Base-by-base conservation (phyloP, 2,797 vertebrate genomes). In the Gymnothorax javanicus region DNA sequence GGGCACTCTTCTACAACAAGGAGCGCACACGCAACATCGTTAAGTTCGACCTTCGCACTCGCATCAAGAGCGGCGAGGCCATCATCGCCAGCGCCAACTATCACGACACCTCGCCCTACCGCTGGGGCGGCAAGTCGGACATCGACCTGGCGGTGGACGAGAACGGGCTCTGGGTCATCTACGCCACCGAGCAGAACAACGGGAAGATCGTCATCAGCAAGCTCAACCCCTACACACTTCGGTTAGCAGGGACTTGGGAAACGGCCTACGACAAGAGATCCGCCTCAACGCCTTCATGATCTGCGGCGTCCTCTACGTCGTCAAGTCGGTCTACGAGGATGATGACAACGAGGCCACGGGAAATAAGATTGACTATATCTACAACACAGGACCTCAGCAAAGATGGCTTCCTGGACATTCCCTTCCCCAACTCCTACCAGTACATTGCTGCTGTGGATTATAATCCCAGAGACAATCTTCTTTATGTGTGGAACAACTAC, bases 401-500 rank as follows among this genome's bases (percentile, higher is more conserved):
- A 92, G 98, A 99, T 27, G 98, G 97, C 57, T 95, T 96, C 93
- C 97, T 99, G 92, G 98, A 99, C 94, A 97, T 99, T 84, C 96
- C 98, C 20, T 99, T 99, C 90, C 98, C 99, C 83, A 99, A 99
- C 91, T 99, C 98, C 1, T 99, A 99, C 91, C 99, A 99, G 93
- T 99, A 99, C 93, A 99, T 99, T 75, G 98, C 99, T 12, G 98
- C 99, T 75, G 99, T 99, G 97, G 98, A 99, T 98, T 99, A 99
- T 93, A 99, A 99, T 90, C 99, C 99, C 86, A 95, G 99, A 88
- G 99, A 99, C 96, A 99, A 99, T 90, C 95, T 99, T 82, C 97
- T 99, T n/a, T 99, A 99, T 0, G 98, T 99, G 4, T 99, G 99
- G 99, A 99, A 99, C 96, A 99, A 99, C 92, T 99, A 99, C 90